Evolutionary conservation across 2,888 invertebrate species (phyloP), one percentile per base, ranked within the genome.

Genomic region (Drosophila longiperda): DNA sequence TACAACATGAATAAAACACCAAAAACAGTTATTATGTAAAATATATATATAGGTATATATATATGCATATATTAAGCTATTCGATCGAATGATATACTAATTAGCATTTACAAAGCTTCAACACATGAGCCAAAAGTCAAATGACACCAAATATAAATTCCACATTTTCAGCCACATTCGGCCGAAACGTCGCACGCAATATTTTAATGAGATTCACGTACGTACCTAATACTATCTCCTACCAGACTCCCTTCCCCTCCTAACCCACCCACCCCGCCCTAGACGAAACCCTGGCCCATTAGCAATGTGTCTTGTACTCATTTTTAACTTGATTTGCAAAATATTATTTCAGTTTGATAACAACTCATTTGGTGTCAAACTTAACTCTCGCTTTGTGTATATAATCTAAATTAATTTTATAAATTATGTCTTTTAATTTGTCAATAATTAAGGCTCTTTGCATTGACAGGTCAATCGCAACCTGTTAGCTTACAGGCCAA

Each of bases 401-500:
- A 55, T 66, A 75, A 66, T 50, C 49, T 68, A 62, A 40, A 8
- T 83, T 32, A 60, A 50, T 52, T 38, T 50, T 26, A 12, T 29
- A 12, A 29, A 29, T 29, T 0, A 29, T 6, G 29, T 29, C 29
- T 29, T 15, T 42, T 49, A 12, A 9, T n/a, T 50, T 38, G 23
- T 59, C 29, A 62, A 60, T 69, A 57, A 78, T 62, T 8, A 40
- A 23, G 53, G 36, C 29, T 69, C 49, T 70, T 36, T 64, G 52
- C 29, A 36, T 61, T 34, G 38, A 45, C 75, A 92, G 93, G 92
- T 75, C 89, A 91, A 72, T 76, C 86, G 65, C 91, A 93, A 59
- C 83, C 83, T 33, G 78, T 83, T 40, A 84, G 77, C 67, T 82
- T 81, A 52, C 84, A 92, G 71, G 78, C 96, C 92, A 96, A 96